phyloP scores from a whole-genome alignment of 2,797 vertebrate genomes.

The Sternarchorhynchus goeldii region DNA sequence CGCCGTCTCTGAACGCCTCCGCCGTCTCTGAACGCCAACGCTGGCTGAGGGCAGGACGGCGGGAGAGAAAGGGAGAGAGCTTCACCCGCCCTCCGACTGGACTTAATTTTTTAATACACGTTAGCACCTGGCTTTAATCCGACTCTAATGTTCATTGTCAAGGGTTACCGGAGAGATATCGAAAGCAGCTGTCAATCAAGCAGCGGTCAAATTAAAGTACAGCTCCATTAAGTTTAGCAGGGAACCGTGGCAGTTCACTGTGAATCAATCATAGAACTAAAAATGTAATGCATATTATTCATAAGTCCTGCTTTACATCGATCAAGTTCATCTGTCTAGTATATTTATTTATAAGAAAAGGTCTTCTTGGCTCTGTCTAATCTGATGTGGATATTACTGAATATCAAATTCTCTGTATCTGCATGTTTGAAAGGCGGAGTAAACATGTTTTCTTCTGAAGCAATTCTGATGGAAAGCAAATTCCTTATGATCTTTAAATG shows the following conservation, averaged over 20 bases:
- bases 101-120: constrained; percentile 83
- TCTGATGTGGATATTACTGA: background rate
- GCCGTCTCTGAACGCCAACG: constrained; percentile 63
- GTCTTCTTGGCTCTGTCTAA: background rate
- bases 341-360: too few relatives aligned
- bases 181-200: constrained; percentile 82
- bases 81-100: constrained; percentile 74
- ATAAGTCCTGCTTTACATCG: constrained; percentile 5
- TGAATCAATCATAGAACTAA: constrained; percentile 79
- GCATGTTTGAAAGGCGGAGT: too few relatives aligned
- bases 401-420: too few relatives aligned
- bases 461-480: too few relatives aligned
- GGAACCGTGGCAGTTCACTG: constrained; percentile 74
- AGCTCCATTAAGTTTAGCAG: constrained; percentile 80
- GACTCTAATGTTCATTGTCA: constrained; percentile 81
- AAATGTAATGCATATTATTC: constrained; percentile 75
- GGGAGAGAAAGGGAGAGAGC: constrained; percentile 48
- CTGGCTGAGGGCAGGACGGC: constrained; percentile 58
- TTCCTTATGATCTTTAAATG: too few relatives aligned
- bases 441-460: too few relatives aligned
- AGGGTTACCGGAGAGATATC: constrained; percentile 81
- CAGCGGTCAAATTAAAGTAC: constrained; percentile 81
- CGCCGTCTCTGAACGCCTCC: constrained; percentile 63
- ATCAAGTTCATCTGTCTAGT: background rate
- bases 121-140: constrained; percentile 82